A percentile compares a stretch with the other conserved stretches of the same genome.
Conservation (phyloP, 2,797 vertebrate species). For the Eulemur mongoz region DNA sequence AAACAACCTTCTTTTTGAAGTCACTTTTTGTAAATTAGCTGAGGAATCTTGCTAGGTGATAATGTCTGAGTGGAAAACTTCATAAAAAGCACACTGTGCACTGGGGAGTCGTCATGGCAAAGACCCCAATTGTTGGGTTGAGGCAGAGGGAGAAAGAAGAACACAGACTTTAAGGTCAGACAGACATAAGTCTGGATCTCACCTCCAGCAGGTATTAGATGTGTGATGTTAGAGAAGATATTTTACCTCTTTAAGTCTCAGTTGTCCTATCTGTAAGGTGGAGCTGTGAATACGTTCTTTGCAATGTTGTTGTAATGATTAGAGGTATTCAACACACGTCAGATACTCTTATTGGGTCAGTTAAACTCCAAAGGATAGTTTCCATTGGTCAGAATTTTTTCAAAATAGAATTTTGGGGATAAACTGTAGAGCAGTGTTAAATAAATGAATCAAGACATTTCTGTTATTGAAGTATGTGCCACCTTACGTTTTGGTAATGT, state of each 20-base stretch:
- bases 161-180: neutral
- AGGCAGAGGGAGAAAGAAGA: neutral
- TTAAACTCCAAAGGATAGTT: neutral
- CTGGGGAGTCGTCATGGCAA: neutral
- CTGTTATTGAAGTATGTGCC: conserved; percentile 14
- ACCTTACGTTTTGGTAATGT: conserved; percentile 10
- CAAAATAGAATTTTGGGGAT: neutral
- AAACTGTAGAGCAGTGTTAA: neutral
- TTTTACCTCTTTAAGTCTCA: neutral
- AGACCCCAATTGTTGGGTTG: neutral
- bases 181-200: neutral
- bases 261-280: neutral
- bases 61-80: neutral
- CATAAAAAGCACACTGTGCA: neutral
- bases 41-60: neutral
- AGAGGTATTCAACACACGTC: neutral
- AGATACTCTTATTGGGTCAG: neutral
- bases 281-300: neutral
- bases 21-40: neutral
- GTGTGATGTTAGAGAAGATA: neutral
- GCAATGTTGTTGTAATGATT: neutral
- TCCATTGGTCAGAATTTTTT: neutral
- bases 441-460: conserved; percentile 12
- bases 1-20: neutral
- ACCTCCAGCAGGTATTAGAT: neutral